Evolutionary conservation across 2,888 invertebrate species (phyloP).

Genomic region (Ichneumon xanthorius): DNA sequence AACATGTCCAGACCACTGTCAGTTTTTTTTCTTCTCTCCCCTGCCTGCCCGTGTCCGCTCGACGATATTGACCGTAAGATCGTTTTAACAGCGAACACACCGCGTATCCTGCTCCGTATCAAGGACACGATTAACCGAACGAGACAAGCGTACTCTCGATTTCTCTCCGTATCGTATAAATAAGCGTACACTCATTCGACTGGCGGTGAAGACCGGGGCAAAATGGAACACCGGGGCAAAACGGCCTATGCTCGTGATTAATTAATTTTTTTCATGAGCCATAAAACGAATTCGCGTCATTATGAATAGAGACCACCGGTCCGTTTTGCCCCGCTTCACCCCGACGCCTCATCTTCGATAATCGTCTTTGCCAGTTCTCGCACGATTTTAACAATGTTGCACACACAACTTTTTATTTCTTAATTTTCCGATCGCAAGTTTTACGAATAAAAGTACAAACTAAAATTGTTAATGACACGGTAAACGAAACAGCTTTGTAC

Average conservation of each 20-base stretch:
- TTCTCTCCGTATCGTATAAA: constrained; percentile 34
- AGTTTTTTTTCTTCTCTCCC: not conserved
- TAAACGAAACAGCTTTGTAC: too few relatives aligned
- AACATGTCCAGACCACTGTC: constrained; percentile 21
- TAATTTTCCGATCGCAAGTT: too few relatives aligned
- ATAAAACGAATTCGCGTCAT: too few relatives aligned
- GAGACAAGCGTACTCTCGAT: constrained; percentile 64
- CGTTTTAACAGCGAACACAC: constrained; percentile 6
- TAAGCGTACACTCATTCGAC: constrained; percentile 23
- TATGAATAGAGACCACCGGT: too few relatives aligned
- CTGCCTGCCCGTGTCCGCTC: not conserved
- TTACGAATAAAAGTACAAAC: too few relatives aligned
- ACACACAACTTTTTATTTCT: too few relatives aligned
- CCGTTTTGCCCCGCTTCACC: too few relatives aligned
- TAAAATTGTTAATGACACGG: too few relatives aligned
- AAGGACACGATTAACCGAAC: constrained; percentile 62
- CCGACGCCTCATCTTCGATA: constrained; percentile 40
- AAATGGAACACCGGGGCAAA: too few relatives aligned
- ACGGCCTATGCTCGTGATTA: too few relatives aligned
- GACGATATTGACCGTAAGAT: constrained; percentile 3
- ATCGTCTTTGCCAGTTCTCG: constrained; percentile 48
- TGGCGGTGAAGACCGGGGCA: not conserved
- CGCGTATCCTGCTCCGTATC: constrained; percentile 24
- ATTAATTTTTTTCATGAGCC: too few relatives aligned
- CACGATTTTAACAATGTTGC: constrained; percentile 58